A percentile compares a stretch with the other conserved stretches of the same genome.
phyloP scores from a whole-genome alignment of 2,113 vertebrate species.

The Monarcha castaneiventris region DNA sequence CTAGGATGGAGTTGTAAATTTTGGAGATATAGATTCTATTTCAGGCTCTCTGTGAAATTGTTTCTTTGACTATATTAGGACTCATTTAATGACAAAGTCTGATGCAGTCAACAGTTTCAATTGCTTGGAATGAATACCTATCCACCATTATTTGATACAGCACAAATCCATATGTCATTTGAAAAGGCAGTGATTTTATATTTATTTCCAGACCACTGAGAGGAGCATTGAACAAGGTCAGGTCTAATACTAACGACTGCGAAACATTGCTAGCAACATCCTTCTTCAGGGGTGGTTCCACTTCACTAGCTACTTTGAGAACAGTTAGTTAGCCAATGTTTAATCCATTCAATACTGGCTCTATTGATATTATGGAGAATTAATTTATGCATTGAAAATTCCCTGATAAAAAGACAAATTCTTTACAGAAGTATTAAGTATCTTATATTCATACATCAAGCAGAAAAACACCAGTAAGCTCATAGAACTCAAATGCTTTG shows the following conservation, averaged over 20 bases:
- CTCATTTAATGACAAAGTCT: background rate
- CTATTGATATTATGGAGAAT: background rate
- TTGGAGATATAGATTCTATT: background rate
- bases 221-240: background rate
- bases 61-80: background rate
- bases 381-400: background rate
- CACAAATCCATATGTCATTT: background rate
- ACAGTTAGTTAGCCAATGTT: background rate
- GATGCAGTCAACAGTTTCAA: background rate
- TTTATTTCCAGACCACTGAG: conserved; percentile 5
- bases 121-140: background rate
- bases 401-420: background rate
- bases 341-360: background rate
- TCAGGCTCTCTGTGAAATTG: background rate
- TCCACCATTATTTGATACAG: background rate
- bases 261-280: background rate
- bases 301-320: background rate
- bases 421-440: background rate
- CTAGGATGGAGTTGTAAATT: background rate
- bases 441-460: background rate
- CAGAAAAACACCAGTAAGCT: background rate
- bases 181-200: background rate
- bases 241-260: background rate
- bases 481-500: background rate
- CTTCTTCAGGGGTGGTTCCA: background rate